Evolutionary conservation across 2,888 invertebrate genomes (phyloP), one percentile per base, ranked within the genome.

Genomic region (Serripes groenlandicus): DNA sequence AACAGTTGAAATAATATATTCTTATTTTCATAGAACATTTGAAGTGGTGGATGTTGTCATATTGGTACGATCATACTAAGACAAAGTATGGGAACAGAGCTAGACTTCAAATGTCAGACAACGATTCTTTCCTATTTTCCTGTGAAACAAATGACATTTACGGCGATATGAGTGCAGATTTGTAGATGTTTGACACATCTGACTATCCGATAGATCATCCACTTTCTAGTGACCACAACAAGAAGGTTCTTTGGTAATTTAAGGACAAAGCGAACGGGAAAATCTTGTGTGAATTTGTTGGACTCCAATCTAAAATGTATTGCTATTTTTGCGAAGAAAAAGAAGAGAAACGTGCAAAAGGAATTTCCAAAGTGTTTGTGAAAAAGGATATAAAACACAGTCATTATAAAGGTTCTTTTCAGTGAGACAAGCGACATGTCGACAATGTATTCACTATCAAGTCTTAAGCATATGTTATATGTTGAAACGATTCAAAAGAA

Each of bases 31-130:
- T n/a, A n/a, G n/a, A n/a, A n/a, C n/a, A n/a, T n/a, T n/a, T n/a
- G 0, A 95, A 95, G 90, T 73, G 80, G 0, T 81, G 92, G 37
- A 92, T 95, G 89, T 95, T 94, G 81, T 91, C 93, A 62, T 94
- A 94, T 58, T 80, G 85, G 69, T 94, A 94, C 75, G 89, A 92
- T 75, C 60, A 78, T 34, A 42, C 81, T 18, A 78, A 85, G 58
- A 0, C 9, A 1, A 78, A 74, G 54, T 85, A 81, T 34, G 74
- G 66, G 23, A 1, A 42, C 2, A 74, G 26, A 3, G 64, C 69
- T 23, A 54, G 71, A 37, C 72, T 85, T 15, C 71, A 74, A 18
- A 77, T 92, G 58, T 81, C 81, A 4, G 86, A 86, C 42, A 86
- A 83, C 5, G 83, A 81, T 23, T 34, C 30, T 9, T 37, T 84